Base-by-base conservation (phyloP, 2,113 vertebrate species). In the Tachysurus fulvidraco region DNA sequence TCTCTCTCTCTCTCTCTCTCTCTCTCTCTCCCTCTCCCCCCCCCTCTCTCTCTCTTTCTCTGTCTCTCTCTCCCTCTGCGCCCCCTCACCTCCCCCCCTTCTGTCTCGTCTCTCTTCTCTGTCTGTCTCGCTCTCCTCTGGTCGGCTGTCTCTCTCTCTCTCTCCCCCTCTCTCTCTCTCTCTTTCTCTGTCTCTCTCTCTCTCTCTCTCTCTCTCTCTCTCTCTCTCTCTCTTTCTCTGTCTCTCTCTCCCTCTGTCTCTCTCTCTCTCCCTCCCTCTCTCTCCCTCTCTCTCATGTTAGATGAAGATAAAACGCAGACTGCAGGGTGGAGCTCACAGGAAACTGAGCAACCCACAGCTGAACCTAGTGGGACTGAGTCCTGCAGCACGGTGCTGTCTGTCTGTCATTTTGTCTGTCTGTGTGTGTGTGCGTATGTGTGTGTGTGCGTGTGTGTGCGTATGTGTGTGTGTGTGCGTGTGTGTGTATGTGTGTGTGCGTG, bases 231-330 rank as follows among this genome's bases (percentile, higher is more conserved):
- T 36, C 36, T 36, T 2, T 36, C 1, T 36, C 36, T 36, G 1
- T 36, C 36, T 36, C 36, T 36, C 36, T 36, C 36, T 36, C 36
- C 2, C 36, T 1, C 36, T 36, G 36, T 36, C 36, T 36, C 36
- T 36, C 36, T 36, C 36, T 36, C 36, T 36, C 36, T 36, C 36
- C 2, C 90, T 90, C 86, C 86, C 30, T 23, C 4, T 41, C 3
- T 67, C 1, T 23, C 28, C 73, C 21, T 83, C 14, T 76, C 84
- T 67, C 44, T 1, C 71, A 25, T 36, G n/a, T 83, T 25, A 95
- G 95, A 93, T 67, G 2, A 88, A 92, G 89, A 96, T 96, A 71
- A 95, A 93, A 84, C 89, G 93, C 23, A 94, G 93, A 59, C 88
- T 94, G 0, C 92, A 94, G 81, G 89, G 89, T 71, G 92, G 87